Evolutionary conservation across 2,113 vertebrate species (phyloP), one percentile per base, ranked within the genome.

Genomic region (Ophthalmolycus amberensis): DNA sequence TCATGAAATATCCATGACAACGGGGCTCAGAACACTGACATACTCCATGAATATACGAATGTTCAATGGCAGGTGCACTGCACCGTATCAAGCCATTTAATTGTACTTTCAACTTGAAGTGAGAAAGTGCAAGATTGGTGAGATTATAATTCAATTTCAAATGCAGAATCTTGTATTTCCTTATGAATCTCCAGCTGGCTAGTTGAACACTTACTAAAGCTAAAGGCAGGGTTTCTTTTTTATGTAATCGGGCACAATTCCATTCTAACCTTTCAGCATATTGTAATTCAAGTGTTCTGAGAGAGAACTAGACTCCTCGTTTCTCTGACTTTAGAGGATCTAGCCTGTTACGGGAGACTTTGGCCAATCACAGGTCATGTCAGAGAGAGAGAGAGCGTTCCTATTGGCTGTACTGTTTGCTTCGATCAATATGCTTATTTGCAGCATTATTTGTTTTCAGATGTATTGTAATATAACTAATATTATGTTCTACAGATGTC

Each of bases 1-100:
- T 38, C n/a, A 29, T 78, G 38, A 80, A 65, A 78, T 71, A 74
- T 75, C 64, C 6, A 20, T 68, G n/a, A 18, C 22, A 58, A 3
- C 6, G n/a, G 56, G 48, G 20, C 18, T 59, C 22, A 34, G 58
- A 40, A 25, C 58, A 32, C 16, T 9, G 37, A 9, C 22, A 18
- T 32, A 27, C 20, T 69, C 16, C 18, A 22, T 15, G 14, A 11
- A n/a, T 37, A n/a, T 25, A 7, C 6, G 6, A 1, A 58, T 37
- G 27, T 65, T 25, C 1, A 2, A 44, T 27, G 50, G 48, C 20
- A 16, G 20, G 46, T 34, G 6, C 60, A 2, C 14, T 34, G 48
- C 59, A 56, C 5, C 5, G 16, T 11, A 25, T 12, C 12, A 34
- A 44, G 34, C 10, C 18, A 56, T 27, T 58, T 16, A 20, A 70